Conservation (phyloP, 2,888 invertebrate species). For the Sphinx pinastri region DNA sequence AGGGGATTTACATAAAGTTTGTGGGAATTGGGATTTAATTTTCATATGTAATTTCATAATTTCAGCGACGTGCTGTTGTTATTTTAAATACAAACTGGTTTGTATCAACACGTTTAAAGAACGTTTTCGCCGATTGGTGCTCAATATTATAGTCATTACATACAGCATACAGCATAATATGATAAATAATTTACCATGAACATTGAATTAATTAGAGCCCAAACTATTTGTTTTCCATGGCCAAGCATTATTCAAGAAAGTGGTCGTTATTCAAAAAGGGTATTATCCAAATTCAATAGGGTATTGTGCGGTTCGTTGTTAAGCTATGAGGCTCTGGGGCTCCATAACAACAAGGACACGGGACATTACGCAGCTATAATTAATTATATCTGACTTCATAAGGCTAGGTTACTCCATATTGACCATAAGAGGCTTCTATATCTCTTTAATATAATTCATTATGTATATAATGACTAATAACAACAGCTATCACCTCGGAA, state of each 20-base stretch:
- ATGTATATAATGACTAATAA: background rate
- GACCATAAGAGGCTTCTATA: slow-evolving; percentile 51
- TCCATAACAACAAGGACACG: slow-evolving; percentile 56
- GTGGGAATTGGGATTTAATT: background rate
- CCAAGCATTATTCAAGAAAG: background rate
- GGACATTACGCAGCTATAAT: slow-evolving; percentile 65
- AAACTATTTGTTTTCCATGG: background rate
- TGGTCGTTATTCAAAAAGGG: slow-evolving; percentile 56
- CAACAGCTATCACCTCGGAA: background rate
- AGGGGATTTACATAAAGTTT: background rate
- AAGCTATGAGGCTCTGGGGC: slow-evolving; percentile 64
- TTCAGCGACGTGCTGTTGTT: no score
- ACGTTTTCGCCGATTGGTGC: no score
- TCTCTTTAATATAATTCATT: slow-evolving; percentile 1
- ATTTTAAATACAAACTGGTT: no score
- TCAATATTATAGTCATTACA: no score
- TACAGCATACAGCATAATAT: no score
- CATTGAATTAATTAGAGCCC: background rate
- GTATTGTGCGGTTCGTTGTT: slow-evolving; percentile 52
- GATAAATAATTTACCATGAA: no score
- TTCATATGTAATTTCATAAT: background rate
- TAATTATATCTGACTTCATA: slow-evolving; percentile 71
- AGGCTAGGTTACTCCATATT: slow-evolving; percentile 50
- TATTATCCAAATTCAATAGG: slow-evolving; percentile 64
- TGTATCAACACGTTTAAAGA: no score